phyloP scores from a whole-genome alignment of 2,113 vertebrate genomes.

The Pandion haliaetus region DNA sequence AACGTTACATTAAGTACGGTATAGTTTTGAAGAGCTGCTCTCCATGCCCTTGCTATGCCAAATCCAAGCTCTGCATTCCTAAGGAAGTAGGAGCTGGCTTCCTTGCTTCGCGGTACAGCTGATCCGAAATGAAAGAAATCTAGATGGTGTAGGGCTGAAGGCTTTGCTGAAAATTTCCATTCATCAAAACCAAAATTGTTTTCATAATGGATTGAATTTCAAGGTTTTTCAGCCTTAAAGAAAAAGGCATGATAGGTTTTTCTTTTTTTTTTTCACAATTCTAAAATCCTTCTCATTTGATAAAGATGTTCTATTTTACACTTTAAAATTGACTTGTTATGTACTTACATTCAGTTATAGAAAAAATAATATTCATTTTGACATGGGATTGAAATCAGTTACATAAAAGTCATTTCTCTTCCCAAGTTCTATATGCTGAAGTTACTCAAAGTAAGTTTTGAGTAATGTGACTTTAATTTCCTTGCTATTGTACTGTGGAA shows the following conservation, averaged over 20 bases:
- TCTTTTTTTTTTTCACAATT: neutral
- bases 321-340: neutral
- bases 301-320: neutral
- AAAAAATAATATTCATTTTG: neutral
- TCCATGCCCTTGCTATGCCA: neutral
- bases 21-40: neutral
- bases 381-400: neutral
- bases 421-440: neutral
- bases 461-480: neutral
- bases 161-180: neutral
- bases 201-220: neutral
- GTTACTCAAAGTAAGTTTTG: neutral
- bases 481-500: neutral
- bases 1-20: neutral
- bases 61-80: neutral
- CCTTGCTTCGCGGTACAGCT: neutral
- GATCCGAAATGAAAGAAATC: neutral
- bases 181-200: neutral
- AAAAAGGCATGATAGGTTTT: neutral
- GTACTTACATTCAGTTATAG: neutral
- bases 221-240: neutral
- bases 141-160: neutral
- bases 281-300: neutral
- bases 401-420: neutral
- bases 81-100: neutral